phyloP scores from a whole-genome alignment of 2,888 invertebrate species.

The Agrotis segetum region DNA sequence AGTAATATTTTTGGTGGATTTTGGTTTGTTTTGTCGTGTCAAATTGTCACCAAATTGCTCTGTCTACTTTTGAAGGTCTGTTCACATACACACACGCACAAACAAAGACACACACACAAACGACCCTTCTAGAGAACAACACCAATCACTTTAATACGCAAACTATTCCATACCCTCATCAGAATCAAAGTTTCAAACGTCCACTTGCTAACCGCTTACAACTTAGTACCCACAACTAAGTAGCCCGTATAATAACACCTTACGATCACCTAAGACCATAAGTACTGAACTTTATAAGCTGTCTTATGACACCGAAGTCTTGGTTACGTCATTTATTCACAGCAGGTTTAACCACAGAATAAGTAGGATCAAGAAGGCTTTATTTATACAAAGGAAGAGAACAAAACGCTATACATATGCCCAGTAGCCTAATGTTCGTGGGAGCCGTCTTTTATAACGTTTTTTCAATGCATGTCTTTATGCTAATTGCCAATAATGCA shows the following conservation, averaged over 20 bases:
- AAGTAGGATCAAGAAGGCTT: conserved; percentile 7
- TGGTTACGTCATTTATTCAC: conserved; percentile 47
- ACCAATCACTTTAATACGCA: background rate
- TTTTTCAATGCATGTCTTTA: no score
- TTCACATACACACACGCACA: background rate
- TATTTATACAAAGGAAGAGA: background rate
- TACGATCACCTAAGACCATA: conserved; percentile 26
- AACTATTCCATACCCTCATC: background rate
- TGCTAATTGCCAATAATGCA: no score
- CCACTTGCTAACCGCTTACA: conserved; percentile 11
- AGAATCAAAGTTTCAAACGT: conserved; percentile 20
- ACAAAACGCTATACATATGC: background rate
- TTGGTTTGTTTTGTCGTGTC: no score
- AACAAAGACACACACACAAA: background rate
- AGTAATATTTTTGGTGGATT: no score
- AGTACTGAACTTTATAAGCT: conserved; percentile 52
- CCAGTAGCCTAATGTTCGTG: background rate
- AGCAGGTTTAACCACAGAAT: conserved; percentile 8
- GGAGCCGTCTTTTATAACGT: no score
- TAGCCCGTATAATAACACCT: conserved; percentile 31
- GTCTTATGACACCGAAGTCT: conserved; percentile 42
- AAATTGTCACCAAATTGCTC: background rate
- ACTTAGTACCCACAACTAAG: conserved; percentile 16
- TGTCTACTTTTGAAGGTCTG: background rate
- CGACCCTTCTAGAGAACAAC: background rate